These are phyloP conservation scores for Pteromalus puparum DNA, from an alignment of 1,140 invertebrate genomes.

Conservation along the genomic window DNA sequence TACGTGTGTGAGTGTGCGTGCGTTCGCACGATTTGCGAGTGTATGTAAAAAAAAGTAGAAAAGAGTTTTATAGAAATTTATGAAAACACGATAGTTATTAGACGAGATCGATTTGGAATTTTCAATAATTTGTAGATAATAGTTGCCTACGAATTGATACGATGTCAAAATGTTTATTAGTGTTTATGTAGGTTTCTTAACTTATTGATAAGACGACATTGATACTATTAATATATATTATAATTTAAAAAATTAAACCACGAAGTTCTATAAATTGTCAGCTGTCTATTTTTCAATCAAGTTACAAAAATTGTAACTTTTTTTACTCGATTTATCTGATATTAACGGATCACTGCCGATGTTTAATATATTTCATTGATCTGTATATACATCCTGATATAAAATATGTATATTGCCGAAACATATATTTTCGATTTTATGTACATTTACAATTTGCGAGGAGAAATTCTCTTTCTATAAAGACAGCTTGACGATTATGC, in stretches of 20 bases:
- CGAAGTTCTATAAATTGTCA: not conserved
- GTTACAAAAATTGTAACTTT: not conserved
- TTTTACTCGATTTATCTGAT: not conserved
- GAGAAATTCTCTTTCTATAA: not conserved
- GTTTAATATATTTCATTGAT: not conserved
- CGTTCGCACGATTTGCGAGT: not conserved
- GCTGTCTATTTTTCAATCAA: not conserved
- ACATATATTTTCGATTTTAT: not conserved
- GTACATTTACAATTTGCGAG: not conserved
- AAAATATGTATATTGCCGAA: not conserved
- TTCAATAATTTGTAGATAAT: not conserved
- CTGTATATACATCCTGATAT: not conserved
- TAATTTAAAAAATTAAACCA: not conserved
- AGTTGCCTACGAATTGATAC: not conserved
- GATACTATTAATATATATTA: not conserved
- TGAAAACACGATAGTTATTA: not conserved
- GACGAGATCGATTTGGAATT: not conserved
- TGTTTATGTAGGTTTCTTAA: not conserved
- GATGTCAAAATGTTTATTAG: not conserved
- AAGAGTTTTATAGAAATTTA: constrained; percentile 37
- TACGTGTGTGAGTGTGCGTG: not conserved
- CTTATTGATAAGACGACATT: not conserved
- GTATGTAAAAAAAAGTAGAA: constrained; percentile 6
- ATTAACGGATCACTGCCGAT: not conserved
- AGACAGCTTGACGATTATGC: not conserved